Conservation (phyloP, 2,797 vertebrate species). For the Rhincodon typus region DNA sequence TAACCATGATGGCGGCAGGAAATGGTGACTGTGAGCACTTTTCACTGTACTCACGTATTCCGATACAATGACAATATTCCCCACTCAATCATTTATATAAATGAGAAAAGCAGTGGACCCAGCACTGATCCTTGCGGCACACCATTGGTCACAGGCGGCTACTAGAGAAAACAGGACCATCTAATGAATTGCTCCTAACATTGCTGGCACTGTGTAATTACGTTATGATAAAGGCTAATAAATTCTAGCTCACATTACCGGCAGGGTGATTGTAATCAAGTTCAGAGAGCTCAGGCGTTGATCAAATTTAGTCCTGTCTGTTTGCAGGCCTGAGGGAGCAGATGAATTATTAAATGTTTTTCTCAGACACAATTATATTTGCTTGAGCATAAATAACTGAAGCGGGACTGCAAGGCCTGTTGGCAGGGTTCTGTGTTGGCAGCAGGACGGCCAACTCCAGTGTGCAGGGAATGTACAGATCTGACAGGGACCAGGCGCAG, state of each 20-base stretch:
- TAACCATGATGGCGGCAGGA: no score
- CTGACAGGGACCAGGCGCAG: no score
- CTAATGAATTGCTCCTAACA: neutral
- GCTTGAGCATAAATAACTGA: neutral
- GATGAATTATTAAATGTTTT: neutral
- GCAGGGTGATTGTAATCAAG: neutral
- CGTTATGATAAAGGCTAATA: neutral
- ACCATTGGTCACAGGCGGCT: neutral
- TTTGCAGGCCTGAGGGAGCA: neutral
- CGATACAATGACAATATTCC: no score
- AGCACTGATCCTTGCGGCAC: no score
- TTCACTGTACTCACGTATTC: no score
- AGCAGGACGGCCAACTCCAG: neutral
- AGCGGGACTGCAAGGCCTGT: fast-evolving
- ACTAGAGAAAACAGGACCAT: neutral
- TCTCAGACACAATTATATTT: neutral
- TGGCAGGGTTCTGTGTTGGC: neutral
- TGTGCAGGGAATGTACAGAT: no score
- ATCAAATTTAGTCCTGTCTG: constrained; percentile 9
- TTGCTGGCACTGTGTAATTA: neutral
- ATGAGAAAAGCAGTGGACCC: neutral
- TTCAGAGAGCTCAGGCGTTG: neutral
- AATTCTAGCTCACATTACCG: neutral
- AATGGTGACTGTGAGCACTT: no score
- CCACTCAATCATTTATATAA: no score